Conservation (phyloP, 2,113 vertebrate genomes). For the Aegypius monachus region DNA sequence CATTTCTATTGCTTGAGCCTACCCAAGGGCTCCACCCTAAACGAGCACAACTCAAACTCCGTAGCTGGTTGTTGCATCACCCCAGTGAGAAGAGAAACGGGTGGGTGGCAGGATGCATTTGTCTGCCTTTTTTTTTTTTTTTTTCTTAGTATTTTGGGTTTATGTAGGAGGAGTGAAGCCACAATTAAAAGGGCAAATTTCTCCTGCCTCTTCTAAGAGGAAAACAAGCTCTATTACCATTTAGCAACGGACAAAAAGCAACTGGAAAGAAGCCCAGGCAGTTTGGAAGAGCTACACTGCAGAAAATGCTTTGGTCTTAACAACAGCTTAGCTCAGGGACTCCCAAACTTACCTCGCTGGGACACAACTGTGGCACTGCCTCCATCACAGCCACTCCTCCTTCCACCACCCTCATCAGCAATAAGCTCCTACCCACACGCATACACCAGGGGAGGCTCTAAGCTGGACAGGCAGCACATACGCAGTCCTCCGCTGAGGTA, state of each 20-base stretch:
- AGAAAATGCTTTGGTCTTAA: background rate
- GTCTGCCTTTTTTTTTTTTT: background rate
- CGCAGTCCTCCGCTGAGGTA: background rate
- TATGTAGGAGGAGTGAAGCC: background rate
- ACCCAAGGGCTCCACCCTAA: slow-evolving; percentile 2
- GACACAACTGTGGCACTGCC: background rate
- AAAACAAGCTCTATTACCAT: background rate
- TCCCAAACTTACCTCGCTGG: background rate
- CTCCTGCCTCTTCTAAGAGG: background rate
- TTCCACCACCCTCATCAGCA: background rate
- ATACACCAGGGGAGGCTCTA: background rate
- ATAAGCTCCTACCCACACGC: background rate
- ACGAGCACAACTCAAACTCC: background rate
- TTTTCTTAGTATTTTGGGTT: background rate
- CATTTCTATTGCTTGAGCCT: background rate
- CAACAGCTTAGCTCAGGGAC: background rate
- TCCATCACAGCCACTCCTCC: background rate
- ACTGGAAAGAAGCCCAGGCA: background rate
- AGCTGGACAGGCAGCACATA: background rate
- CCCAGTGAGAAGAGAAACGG: background rate
- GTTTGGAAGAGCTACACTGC: background rate
- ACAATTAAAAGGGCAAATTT: background rate
- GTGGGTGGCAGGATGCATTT: background rate
- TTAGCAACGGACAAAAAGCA: background rate
- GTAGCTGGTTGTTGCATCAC: background rate